Base-by-base conservation (phyloP, 2,113 vertebrate species). In the Xiphophorus maculatus region DNA sequence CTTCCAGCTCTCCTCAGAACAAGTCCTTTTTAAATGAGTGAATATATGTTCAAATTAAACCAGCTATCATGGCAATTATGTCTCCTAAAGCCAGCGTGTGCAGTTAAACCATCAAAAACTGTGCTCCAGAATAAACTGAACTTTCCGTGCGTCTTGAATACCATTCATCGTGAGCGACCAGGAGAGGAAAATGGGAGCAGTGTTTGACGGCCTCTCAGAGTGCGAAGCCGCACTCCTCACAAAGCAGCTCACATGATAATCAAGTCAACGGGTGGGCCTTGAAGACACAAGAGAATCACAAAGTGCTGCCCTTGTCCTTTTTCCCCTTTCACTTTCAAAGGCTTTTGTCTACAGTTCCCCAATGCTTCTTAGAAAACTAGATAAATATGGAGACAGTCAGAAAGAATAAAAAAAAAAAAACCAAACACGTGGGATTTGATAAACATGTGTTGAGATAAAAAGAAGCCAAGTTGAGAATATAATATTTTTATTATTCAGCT, bases 171-270 rank as follows among this genome's bases (percentile, higher is more conserved):
- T 66, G 76, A 82, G 33, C 66, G 35, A 60, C 29, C 73, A 79
- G 63, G 63, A 71, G 27, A 63, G 81, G 74, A 63, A 76, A 77
- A 75, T 25, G 69, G 74, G 63, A 74, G 76, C 64, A 70, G 70
- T 77, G 81, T 91, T 83, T 90, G 79, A 90, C 81, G 63, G 76
- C 54, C 63, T 9, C 44, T 73, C 65, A 40, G 78, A 86, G 80
- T 84, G 63, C 48, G 33, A 80, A 13, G 83, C 71, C 7, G 27
- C 44, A 13, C 76, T 89, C 83, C 74, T 69, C 85, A 84, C 83
- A 84, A 85, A 86, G 79, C 83, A 29, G 71, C 83, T 85, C 80
- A 77, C 80, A 76, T 71, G 74, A 70, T 87, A 81, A 90, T 88
- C 84, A 88, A 77, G 76, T 74, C 51, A 19, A 48, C 17, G 27